phyloP scores from a whole-genome alignment of 2,888 invertebrate genomes.

The Archips crataeganus region DNA sequence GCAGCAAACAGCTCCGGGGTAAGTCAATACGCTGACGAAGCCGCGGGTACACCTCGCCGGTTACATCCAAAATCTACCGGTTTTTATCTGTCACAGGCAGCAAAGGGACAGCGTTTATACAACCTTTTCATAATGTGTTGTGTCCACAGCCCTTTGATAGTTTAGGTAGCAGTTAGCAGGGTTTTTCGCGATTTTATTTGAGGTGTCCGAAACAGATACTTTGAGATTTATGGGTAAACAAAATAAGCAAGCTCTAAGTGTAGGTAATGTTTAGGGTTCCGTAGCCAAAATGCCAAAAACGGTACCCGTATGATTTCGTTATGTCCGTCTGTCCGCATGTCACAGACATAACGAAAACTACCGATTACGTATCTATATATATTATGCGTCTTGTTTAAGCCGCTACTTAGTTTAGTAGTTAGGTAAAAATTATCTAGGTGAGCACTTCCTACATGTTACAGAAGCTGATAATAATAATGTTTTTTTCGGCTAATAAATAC shows the following conservation, averaged over 20 bases:
- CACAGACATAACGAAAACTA: too few species aligned
- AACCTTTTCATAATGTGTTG: slow-evolving; percentile 67
- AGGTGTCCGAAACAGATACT: slow-evolving; percentile 12
- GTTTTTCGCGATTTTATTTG: slow-evolving; percentile 21
- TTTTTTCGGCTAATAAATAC: too few species aligned
- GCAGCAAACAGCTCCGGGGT: slow-evolving; percentile 81
- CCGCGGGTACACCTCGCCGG: slow-evolving; percentile 70
- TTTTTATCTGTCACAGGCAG: slow-evolving; percentile 82
- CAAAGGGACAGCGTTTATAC: slow-evolving; percentile 57
- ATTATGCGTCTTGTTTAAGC: too few species aligned
- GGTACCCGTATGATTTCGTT: too few species aligned
- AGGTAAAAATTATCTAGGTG: too few species aligned
- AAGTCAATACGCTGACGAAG: slow-evolving; percentile 84
- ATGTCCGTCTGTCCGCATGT: too few species aligned
- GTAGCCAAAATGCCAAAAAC: too few species aligned
- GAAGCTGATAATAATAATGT: too few species aligned
- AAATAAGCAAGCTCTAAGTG: background rate
- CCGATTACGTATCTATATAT: too few species aligned
- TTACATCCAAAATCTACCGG: slow-evolving; percentile 64
- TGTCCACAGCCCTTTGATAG: slow-evolving; percentile 37
- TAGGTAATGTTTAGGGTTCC: background rate
- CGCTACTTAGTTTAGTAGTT: too few species aligned
- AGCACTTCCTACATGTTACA: too few species aligned
- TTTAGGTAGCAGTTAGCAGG: slow-evolving; percentile 34
- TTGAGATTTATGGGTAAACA: slow-evolving; percentile 6